These are phyloP conservation scores for Zalophus californianus DNA, from an alignment of 2,797 vertebrate genomes.

Conservation along the genomic window DNA sequence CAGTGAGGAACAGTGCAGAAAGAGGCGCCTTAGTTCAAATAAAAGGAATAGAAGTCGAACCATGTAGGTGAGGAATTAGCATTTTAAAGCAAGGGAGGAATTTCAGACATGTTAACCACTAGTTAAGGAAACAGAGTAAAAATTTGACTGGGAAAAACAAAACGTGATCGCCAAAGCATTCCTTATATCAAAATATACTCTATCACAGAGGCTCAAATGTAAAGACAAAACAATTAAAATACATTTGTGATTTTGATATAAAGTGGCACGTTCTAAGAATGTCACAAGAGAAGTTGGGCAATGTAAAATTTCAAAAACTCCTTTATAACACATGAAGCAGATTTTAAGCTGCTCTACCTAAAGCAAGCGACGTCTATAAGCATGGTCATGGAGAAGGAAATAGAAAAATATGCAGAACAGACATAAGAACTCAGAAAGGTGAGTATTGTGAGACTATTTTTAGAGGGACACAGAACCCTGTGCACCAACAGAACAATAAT, in stretches of 20 bases:
- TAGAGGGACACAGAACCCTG: background rate
- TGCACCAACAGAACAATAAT: background rate
- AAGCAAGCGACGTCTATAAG: background rate
- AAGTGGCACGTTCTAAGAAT: background rate
- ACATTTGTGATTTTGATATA: background rate
- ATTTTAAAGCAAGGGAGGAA: background rate
- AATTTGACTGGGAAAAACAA: background rate
- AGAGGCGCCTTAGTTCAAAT: background rate
- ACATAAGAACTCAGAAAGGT: background rate
- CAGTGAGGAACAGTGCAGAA: background rate
- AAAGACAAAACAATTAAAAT: background rate
- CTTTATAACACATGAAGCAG: background rate
- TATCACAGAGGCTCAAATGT: background rate
- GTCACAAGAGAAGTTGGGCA: background rate
- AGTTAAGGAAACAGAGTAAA: background rate
- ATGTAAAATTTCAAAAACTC: background rate
- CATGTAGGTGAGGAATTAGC: background rate
- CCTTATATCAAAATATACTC: background rate
- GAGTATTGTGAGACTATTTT: background rate
- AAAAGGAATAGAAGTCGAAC: background rate
- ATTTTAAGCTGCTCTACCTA: background rate
- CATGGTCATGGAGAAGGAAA: background rate
- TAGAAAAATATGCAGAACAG: background rate
- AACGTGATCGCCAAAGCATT: background rate
- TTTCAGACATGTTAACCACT: background rate